phyloP scores from a whole-genome alignment of 2,888 invertebrate genomes.

The Synergus gifuensis region DNA sequence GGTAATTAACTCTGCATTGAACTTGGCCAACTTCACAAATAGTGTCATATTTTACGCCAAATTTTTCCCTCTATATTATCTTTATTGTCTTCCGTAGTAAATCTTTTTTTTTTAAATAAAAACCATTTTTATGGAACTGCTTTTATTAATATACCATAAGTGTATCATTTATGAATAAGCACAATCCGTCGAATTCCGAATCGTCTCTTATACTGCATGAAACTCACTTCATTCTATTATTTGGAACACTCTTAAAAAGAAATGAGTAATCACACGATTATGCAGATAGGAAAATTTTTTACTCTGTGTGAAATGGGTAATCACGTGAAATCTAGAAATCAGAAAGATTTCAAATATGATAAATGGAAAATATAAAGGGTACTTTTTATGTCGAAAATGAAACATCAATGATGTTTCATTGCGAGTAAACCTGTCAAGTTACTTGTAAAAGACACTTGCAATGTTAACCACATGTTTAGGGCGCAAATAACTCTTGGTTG shows the following conservation, averaged over 20 bases:
- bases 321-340: neutral
- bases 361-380: no score
- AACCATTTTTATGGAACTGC: neutral
- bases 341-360: neutral
- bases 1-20: neutral
- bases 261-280: neutral
- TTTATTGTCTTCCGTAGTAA: neutral
- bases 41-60: neutral
- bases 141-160: no score
- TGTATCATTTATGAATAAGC: no score
- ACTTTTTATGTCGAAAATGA: neutral
- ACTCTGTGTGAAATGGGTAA: neutral
- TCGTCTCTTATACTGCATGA: no score
- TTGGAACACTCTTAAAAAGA: neutral
- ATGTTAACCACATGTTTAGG: constrained; percentile 1
- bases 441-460: neutral
- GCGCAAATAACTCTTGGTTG: constrained; percentile 13
- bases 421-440: neutral
- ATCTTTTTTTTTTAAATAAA: neutral
- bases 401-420: neutral
- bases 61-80: neutral
- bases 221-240: neutral
- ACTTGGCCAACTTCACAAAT: neutral
- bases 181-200: no score
- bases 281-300: neutral